Percentiles rank a stretch among this genome's conserved stretches.
Evolutionary conservation across 2,888 invertebrate genomes (phyloP).

Genomic region (Drosophila falleni): DNA sequence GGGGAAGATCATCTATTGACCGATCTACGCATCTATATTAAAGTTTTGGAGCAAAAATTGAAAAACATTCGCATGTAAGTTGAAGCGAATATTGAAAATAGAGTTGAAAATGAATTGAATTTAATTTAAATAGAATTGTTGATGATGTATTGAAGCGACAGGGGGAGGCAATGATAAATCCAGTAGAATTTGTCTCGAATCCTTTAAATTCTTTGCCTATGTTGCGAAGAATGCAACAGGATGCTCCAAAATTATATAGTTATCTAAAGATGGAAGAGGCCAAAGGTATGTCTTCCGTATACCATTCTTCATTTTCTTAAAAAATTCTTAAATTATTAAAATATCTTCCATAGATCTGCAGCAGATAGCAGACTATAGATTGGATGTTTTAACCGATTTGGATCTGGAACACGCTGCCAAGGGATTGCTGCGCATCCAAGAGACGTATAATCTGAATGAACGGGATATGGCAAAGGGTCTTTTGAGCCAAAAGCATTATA

Average conservation of each 20-base stretch:
- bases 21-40: slow-evolving; percentile 9
- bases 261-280: slow-evolving; percentile 49
- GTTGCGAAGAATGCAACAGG: slow-evolving; percentile 73
- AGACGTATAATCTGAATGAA: slow-evolving; percentile 94
- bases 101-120: background rate
- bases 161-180: slow-evolving; percentile 39
- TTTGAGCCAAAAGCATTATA: slow-evolving; percentile 91
- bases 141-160: slow-evolving; percentile 11
- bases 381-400: slow-evolving; percentile 89
- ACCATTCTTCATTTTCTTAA: too few species aligned
- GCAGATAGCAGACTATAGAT: slow-evolving; percentile 44
- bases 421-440: slow-evolving; percentile 95
- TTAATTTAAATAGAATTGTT: slow-evolving; percentile 18
- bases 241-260: slow-evolving; percentile 64
- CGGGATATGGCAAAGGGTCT: slow-evolving; percentile 92
- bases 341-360: slow-evolving; percentile 28
- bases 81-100: accelerated
- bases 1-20: slow-evolving; percentile 33
- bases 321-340: background rate
- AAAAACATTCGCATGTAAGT: slow-evolving; percentile 30
- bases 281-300: slow-evolving; percentile 40
- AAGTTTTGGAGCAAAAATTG: slow-evolving; percentile 21
- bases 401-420: slow-evolving; percentile 96
- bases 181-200: slow-evolving; percentile 69
- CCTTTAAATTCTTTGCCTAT: slow-evolving; percentile 70